phyloP scores from a whole-genome alignment of 2,888 invertebrate species.

The Lepidocyrtinus sp. region DNA sequence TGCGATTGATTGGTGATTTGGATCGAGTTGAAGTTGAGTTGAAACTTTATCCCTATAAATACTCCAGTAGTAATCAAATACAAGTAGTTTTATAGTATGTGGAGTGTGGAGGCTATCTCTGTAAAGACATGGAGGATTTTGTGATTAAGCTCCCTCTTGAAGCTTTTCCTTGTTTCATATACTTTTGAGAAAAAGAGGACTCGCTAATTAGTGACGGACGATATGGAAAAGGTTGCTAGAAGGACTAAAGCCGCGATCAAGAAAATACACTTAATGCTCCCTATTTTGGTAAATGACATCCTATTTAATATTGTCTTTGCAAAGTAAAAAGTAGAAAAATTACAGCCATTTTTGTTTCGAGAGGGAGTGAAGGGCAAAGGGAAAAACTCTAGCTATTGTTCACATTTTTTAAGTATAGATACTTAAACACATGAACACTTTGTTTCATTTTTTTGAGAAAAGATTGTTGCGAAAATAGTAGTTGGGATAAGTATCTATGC shows the following conservation, averaged over 20 bases:
- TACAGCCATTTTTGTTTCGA: neutral
- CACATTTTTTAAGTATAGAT: slow-evolving; percentile 11
- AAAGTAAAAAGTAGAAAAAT: too few relatives aligned
- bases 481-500: too few relatives aligned
- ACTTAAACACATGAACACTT: slow-evolving; percentile 26
- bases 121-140: too few relatives aligned
- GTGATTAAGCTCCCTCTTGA: too few relatives aligned
- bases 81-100: too few relatives aligned
- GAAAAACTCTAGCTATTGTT: slow-evolving; percentile 38
- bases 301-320: too few relatives aligned
- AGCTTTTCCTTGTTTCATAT: neutral
- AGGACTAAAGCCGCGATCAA: neutral
- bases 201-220: neutral
- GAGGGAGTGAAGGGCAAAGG: slow-evolving; percentile 54
- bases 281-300: too few relatives aligned
- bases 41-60: too few relatives aligned
- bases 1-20: neutral
- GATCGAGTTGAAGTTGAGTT: too few relatives aligned
- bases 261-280: neutral
- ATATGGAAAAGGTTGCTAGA: neutral
- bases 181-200: neutral
- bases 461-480: neutral
- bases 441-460: slow-evolving; percentile 16
- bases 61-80: too few relatives aligned
- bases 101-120: too few relatives aligned